Base-by-base conservation (phyloP, 2,113 vertebrate species). In the Strigops habroptila region DNA sequence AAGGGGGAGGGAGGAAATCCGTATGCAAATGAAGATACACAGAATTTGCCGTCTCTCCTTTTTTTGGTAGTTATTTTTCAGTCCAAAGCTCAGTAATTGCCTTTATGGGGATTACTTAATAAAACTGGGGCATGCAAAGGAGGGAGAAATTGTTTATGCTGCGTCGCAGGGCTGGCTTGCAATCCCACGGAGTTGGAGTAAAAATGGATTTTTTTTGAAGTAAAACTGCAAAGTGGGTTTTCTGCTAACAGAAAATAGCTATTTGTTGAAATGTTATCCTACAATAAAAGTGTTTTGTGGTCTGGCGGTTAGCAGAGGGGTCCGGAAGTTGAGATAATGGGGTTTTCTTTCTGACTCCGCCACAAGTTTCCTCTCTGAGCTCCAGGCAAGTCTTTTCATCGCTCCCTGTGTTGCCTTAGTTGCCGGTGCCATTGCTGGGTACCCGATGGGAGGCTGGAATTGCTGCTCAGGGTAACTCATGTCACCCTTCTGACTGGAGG, bases 51-150 rank as follows among this genome's bases (percentile, higher is more conserved):
- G n/a, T 91, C 33, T 88, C 25, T 85, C 5, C 23, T 89, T 86
- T 85, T 85, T 90, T 83, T 93, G 65, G 73, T 82, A 91, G 77
- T 94, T 97, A 86, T 89, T 95, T 96, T 96, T 91, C 76, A 77
- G 68, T 90, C 93, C 95, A 93, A 93, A 90, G 83, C 91, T 85
- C 67, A 59, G 91, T 97, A 96, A 96, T 96, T 97, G 94, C 91
- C 95, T 96, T 96, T 96, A 94, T 97, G 89, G 69, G 95, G 86
- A 95, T 95, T 94, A 94, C 91, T 95, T 96, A 95, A 96, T 97
- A 91, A 97, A 91, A 95, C 80, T 88, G 88, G 90, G 91, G 60
- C 90, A 90, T 89, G 86, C 33, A 57, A 69, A 85, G 59, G 86
- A 91, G 82, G 79, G 41, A 94, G 65, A 74, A 87, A 86, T 80